Base-by-base conservation (phyloP, 2,113 vertebrate genomes). In the Rhea americana region DNA sequence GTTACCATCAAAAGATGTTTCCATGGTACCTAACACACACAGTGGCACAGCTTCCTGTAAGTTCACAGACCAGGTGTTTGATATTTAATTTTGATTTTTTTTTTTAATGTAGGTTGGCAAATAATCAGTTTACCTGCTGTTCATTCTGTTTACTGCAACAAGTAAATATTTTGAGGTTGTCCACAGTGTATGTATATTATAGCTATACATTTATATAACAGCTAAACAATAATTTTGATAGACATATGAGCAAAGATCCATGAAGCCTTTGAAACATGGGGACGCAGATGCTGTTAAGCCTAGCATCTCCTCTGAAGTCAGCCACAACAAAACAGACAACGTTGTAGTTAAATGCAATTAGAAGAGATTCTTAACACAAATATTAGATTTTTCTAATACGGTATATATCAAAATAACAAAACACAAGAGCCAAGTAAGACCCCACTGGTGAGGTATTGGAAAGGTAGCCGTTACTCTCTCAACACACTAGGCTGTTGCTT, bases 11-110 rank as follows among this genome's bases (percentile, higher is more conserved):
- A 59, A 78, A 82, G 70, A 39, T 43, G 97, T 97, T 96, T 92
- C 97, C 95, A 97, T 94, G 72, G 84, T 59, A 55, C 72, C 91
- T 76, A 18, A 37, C 20, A n/a, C 61, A 75, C 92, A 90, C 94
- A 95, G 3, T 5, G 5, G 67, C 87, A 79, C 22, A 2, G 87
- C 55, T 89, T 93, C 89, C 92, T 13, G n/a, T 62, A 58, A 88
- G 35, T 45, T 37, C 1, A 0, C 25, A 16, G 43, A 45, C n/a
- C 3, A 5, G 8, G 14, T 13, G 32, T 17, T 47, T 48, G 7
- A 13, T 55, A 53, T 51, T 95, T 87, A 41, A 25, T 61, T 88
- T 14, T 18, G 5, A 70, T 76, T 86, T 80, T 67, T 19, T 45
- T 86, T 82, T 79, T 17, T 45, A 43, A 1, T 7, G 37, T 51